A percentile compares a stretch with the other conserved stretches of the same genome.
phyloP scores from a whole-genome alignment of 2,888 invertebrate species.

The Coenonympha arcania region DNA sequence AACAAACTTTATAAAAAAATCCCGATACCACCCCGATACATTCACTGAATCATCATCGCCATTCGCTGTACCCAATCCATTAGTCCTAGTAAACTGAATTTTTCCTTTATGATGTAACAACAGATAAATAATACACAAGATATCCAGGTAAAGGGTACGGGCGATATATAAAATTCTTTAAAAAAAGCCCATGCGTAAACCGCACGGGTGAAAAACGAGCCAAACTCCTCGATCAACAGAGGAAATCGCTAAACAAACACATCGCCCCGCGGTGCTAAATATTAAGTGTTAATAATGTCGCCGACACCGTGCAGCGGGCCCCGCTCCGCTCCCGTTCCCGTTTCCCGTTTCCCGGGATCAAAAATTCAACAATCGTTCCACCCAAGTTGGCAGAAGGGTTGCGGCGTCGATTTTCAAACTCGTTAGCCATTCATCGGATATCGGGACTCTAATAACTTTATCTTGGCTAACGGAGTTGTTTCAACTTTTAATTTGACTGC shows the following conservation, averaged over 20 bases:
- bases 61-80: no score
- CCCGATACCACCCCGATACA: no score
- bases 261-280: slow-evolving; percentile 51
- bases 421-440: slow-evolving; percentile 52
- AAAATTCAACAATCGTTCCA: slow-evolving; percentile 62
- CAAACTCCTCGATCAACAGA: slow-evolving; percentile 27
- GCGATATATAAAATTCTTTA: not conserved
- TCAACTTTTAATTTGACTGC: slow-evolving; percentile 21
- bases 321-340: slow-evolving; percentile 31
- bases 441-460: slow-evolving; percentile 37
- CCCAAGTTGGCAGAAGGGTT: slow-evolving; percentile 53
- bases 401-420: slow-evolving; percentile 45
- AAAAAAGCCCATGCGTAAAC: not conserved
- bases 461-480: slow-evolving; percentile 29
- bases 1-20: no score
- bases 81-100: no score
- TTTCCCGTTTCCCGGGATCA: slow-evolving; percentile 38
- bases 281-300: slow-evolving; percentile 65
- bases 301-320: slow-evolving; percentile 50
- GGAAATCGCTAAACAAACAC: slow-evolving; percentile 40
- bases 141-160: no score
- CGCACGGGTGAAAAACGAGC: not conserved
- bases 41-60: no score
- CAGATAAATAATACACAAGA: no score
- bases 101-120: no score